Conservation (phyloP, 2,113 vertebrate species). For the Chaetodon auriga region DNA sequence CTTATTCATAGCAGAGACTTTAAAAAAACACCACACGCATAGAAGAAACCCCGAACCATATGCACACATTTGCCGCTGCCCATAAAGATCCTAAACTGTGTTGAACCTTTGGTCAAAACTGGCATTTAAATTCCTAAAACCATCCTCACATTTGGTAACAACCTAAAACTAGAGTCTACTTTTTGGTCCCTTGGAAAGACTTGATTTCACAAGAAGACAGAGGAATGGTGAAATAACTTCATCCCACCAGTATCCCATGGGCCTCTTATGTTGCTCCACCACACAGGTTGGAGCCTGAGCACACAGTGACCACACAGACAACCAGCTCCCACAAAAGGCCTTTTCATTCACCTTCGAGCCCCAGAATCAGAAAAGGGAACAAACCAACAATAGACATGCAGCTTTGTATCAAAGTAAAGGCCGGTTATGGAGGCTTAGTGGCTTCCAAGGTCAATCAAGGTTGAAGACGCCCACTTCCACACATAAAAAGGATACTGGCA, state of each 20-base stretch:
- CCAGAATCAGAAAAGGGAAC: constrained; percentile 36
- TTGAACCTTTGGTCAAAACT: neutral
- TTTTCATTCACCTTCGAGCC: constrained; percentile 48
- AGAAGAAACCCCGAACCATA: neutral
- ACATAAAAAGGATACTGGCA: constrained; percentile 48
- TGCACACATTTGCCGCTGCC: neutral
- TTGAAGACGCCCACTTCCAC: constrained; percentile 60
- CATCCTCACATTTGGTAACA: neutral
- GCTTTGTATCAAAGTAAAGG: constrained; percentile 52
- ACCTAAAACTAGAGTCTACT: neutral
- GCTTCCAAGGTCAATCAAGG: constrained; percentile 41
- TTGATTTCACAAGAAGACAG: constrained; percentile 54
- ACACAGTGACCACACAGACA: constrained; percentile 48
- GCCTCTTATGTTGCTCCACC: constrained; percentile 46
- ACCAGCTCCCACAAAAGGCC: constrained; percentile 32
- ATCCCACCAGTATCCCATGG: constrained; percentile 47
- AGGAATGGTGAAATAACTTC: constrained; percentile 51
- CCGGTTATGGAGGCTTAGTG: constrained; percentile 45
- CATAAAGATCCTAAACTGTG: neutral
- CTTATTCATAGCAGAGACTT: constrained; percentile 21
- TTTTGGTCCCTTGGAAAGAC: constrained; percentile 25
- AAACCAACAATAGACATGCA: constrained; percentile 27
- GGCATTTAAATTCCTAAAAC: constrained; percentile 1
- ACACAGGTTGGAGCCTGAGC: constrained; percentile 26
- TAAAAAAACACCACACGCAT: neutral